Evolutionary conservation across 2,888 invertebrate species (phyloP).

Genomic region (Taenaris catops): DNA sequence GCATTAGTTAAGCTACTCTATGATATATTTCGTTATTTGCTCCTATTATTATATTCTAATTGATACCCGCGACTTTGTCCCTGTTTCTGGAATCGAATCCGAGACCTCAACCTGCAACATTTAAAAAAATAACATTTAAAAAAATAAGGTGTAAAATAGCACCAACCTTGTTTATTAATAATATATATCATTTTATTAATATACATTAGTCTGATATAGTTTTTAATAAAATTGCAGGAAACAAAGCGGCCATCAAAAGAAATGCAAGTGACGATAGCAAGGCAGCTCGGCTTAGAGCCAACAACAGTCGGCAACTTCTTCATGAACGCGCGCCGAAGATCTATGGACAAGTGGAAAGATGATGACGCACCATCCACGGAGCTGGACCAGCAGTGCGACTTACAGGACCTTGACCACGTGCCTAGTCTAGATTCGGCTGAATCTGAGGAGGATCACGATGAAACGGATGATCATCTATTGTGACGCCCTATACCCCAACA

Average conservation of each 20-base stretch:
- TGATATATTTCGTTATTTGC: no score
- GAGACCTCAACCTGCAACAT: no score
- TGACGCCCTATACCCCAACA: conserved; percentile 69
- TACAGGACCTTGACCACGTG: conserved; percentile 69
- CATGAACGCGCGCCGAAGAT: conserved; percentile 99
- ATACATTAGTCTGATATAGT: no score
- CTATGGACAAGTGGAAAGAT: conserved; percentile 99
- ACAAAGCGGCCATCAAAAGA: conserved; percentile 99
- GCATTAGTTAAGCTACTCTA: no score
- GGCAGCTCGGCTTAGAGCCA: conserved; percentile 97
- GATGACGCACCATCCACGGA: conserved; percentile 87
- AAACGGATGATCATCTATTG: conserved; percentile 73
- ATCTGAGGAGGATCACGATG: conserved; percentile 68
- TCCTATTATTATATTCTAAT: no score
- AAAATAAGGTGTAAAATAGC: no score
- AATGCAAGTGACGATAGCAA: conserved; percentile 99
- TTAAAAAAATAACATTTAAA: no score
- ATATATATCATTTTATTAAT: no score
- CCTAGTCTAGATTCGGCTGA: conserved; percentile 66
- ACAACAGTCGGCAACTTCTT: conserved; percentile 99
- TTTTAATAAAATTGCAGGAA: conserved; percentile 87
- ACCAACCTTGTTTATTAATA: no score
- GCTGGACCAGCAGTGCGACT: conserved; percentile 74
- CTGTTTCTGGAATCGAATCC: no score
- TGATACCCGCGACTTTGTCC: no score